Evolutionary conservation across 2,797 vertebrate species (phyloP), one percentile per base, ranked within the genome.

Genomic region (Sarcoramphus papa): DNA sequence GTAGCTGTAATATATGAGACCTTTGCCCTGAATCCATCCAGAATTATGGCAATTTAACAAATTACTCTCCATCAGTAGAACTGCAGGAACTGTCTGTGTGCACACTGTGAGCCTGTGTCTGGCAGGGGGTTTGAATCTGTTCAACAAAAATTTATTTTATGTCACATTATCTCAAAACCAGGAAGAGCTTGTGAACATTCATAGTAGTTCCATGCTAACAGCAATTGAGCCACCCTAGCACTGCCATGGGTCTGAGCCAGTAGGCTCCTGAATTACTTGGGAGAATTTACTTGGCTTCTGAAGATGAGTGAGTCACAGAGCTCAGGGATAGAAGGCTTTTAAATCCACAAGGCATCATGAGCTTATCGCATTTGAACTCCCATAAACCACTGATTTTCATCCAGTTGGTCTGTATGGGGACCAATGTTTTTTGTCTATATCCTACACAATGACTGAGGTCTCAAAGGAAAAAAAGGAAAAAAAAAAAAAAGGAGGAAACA

Each of bases 21-120:
- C 81, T 95, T 87, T 87, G 69, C 56, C 72, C 86, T 47, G 70
- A 67, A 77, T 91, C 51, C 56, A 83, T 60, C 60, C 35, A 83
- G 84, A 89, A 73, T 87, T 70, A 80, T 37, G 72, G 72, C 86
- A 94, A 85, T 95, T 90, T 92, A 87, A 77, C 41, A 89, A 95
- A 91, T 92, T 91, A 53, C 53, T 85, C 10, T 74, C n/a, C 23
- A 0, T 91, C 78, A 67, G 31, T 7, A 76, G 75, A 88, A 75
- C 30, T 69, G 81, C 59, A 88, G 91, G 63, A 79, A 21, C 28
- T 92, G 76, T 28, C 57, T 68, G 51, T 47, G 74, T 79, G 67
- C 35, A 51, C 23, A 33, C 33, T 15, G 4, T 47, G 65, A 79
- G 63, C 37, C 10, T 12, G 5, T 51, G 51, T 82, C 74, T 89